These are phyloP conservation scores for Drosophila lutescens DNA, from an alignment of 2,888 invertebrate species.

Conservation along the genomic window DNA sequence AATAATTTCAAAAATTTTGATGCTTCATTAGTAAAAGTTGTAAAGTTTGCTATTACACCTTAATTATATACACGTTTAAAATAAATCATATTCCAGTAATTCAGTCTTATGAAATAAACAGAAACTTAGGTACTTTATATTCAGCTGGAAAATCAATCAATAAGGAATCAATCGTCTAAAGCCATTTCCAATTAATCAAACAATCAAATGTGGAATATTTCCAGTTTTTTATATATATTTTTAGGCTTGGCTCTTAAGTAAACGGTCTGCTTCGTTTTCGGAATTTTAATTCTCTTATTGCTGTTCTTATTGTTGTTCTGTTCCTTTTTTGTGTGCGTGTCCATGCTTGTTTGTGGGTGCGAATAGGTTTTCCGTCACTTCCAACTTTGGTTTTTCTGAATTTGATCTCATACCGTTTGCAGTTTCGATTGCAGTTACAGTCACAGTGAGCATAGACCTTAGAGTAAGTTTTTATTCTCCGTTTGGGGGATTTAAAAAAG, in stretches of 20 bases:
- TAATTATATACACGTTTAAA: constrained; percentile 54
- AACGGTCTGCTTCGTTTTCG: constrained; percentile 25
- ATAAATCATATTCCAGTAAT: constrained; percentile 76
- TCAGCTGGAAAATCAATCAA: constrained; percentile 60
- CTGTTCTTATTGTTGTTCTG: constrained; percentile 20
- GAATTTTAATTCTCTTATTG: constrained; percentile 23
- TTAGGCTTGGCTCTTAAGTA: constrained; percentile 36
- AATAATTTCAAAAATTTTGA: constrained; percentile 76
- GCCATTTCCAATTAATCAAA: constrained; percentile 33
- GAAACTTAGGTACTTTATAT: constrained; percentile 77
- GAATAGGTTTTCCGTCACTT: constrained; percentile 7
- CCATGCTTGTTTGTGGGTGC: constrained; percentile 16
- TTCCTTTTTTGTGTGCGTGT: constrained; percentile 24
- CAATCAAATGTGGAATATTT: constrained; percentile 31
- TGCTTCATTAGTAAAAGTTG: constrained; percentile 74
- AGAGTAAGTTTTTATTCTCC: constrained; percentile 27
- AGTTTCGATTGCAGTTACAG: constrained; percentile 2
- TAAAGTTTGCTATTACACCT: constrained; percentile 59
- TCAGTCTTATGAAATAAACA: constrained; percentile 82
- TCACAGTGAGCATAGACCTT: constrained; percentile 51
- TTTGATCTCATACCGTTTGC: constrained; percentile 6
- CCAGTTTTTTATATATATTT: constrained; percentile 14
- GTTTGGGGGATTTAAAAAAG: constrained; percentile 17
- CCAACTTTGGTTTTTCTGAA: constrained; percentile 22
- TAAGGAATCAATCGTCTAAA: constrained; percentile 40